Percentiles rank a stretch among this genome's conserved stretches.
Evolutionary conservation across 2,888 invertebrate species (phyloP).

Genomic region (Aquatica leii): DNA sequence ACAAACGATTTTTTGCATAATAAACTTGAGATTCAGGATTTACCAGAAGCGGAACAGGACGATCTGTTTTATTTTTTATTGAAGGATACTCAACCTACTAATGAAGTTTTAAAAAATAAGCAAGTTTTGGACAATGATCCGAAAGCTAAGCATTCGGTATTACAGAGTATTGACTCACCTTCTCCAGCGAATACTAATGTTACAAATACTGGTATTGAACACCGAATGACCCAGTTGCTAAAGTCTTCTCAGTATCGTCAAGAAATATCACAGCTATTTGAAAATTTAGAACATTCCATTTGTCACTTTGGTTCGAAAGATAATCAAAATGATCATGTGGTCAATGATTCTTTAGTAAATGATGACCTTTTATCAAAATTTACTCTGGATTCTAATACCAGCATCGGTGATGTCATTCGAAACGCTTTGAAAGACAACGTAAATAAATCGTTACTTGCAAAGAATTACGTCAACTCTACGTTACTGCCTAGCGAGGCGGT

Average conservation of each 20-base stretch:
- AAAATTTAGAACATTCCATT: constrained; percentile 65
- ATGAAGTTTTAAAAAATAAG: too few species aligned
- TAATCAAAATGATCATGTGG: constrained; percentile 32
- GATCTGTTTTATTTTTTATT: too few species aligned
- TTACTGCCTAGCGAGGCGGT: constrained; percentile 14
- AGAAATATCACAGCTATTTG: constrained; percentile 60
- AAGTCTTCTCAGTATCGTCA: constrained; percentile 54
- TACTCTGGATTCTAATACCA: constrained; percentile 17
- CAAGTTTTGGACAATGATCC: too few species aligned
- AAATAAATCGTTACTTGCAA: constrained; percentile 42
- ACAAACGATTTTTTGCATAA: background rate
- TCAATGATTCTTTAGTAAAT: constrained; percentile 37
- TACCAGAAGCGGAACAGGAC: too few species aligned
- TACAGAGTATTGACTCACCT: too few species aligned
- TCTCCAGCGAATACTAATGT: too few species aligned
- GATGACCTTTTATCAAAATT: constrained; percentile 33
- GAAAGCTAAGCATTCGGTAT: too few species aligned
- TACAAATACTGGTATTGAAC: constrained; percentile 18
- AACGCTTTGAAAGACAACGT: constrained; percentile 54
- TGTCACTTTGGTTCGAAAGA: constrained; percentile 56
- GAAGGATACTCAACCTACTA: too few species aligned
- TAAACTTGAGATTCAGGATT: too few species aligned
- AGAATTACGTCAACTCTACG: constrained; percentile 38
- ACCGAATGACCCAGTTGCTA: constrained; percentile 37
- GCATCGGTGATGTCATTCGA: constrained; percentile 48